Evolutionary conservation across 2,888 invertebrate species (phyloP).

Genomic region (Acanthosepion pharaonis): DNA sequence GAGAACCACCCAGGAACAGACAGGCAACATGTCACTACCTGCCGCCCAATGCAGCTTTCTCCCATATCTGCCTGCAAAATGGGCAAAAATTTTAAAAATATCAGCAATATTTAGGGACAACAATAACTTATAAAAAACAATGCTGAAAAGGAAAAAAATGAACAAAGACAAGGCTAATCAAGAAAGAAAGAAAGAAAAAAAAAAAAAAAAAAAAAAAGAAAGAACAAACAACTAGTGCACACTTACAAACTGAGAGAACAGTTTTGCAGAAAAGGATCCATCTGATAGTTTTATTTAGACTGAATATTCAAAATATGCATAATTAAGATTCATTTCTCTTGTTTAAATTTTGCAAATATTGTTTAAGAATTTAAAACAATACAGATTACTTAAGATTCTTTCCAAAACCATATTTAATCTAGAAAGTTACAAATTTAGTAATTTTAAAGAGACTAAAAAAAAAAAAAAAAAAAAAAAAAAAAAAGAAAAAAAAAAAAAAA

Average conservation of each 20-base stretch:
- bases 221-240: background rate
- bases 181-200: background rate
- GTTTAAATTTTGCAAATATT: no score
- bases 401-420: no score
- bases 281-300: background rate
- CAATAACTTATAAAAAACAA: background rate
- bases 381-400: no score
- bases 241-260: background rate
- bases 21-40: constrained; percentile 39
- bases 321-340: no score
- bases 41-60: constrained; percentile 16
- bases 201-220: background rate
- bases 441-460: no score
- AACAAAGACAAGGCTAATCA: no score
- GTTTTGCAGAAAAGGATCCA: background rate
- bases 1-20: constrained; percentile 25
- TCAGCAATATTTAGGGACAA: background rate
- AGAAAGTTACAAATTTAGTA: no score
- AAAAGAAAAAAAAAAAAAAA: no score
- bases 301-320: no score
- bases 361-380: no score
- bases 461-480: no score
- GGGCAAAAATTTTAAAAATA: constrained; percentile 25
- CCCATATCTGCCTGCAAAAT: background rate
- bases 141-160: background rate